Base-by-base conservation (phyloP, 2,888 invertebrate species). In the Eremobia ochroleuca region DNA sequence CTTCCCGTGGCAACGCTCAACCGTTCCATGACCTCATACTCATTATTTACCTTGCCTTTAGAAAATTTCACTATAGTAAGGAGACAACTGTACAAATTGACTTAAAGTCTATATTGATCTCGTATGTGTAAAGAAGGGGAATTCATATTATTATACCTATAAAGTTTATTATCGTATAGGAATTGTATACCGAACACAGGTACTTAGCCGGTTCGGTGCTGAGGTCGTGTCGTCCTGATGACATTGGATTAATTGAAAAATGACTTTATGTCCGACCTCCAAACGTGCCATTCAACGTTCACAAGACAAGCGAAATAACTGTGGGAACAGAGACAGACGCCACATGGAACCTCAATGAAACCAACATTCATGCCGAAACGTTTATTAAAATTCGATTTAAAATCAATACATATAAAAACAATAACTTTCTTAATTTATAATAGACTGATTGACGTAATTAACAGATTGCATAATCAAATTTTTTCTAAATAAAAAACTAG, bases 401-500 rank as follows among this genome's bases (percentile, higher is more conserved):
- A 95, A 94, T 93, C 91, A 90, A 90, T 92, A 88, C 90, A 83
- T 90, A 86, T 92, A 91, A 91, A 92, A 92, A 87, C 85, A 91
- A 85, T 88, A 88, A 87, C 79, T 88, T 87, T 77, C 73, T 77
- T 85, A 72, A 71, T 82, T 83, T 85, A 76, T 83, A 87, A 89
- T 84, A 76, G 58, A 89, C 76, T 85, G 72, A 89, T 88, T 86
- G 65, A 90, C 88, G 84, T 86, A 89, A 87, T 91, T 92, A 92
- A 92, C 89, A 93, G 96, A 96, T 94, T 95, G 96, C 96, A 96
- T 96, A 95, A 96, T 96, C 96, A 96, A 94, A 95, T 95, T 96
- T 97, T 97, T 96, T 96, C 94, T 87, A 89, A 90, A 89, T 79
- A 94, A 96, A 96, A 97, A 96, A 95, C 92, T 92, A 92, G 95